Conservation (phyloP, 1,140 invertebrate genomes). For the Cydia splendana region DNA sequence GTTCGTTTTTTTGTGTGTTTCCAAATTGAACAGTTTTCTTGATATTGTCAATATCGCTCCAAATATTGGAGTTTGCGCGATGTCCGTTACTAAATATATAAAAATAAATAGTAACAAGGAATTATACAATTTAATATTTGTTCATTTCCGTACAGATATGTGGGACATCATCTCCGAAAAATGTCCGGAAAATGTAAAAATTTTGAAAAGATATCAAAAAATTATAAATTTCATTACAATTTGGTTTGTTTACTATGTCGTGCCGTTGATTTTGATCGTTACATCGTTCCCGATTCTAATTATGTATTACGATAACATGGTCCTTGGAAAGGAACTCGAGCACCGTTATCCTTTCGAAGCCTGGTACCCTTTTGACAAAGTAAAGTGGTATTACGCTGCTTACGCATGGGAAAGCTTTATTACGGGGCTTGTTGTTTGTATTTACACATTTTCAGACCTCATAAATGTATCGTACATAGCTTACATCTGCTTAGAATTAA, state of each 20-base stretch:
- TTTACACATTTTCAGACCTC: slow-evolving; percentile 55
- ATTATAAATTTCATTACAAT: slow-evolving; percentile 52
- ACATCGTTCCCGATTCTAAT: slow-evolving; percentile 61
- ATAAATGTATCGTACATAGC: slow-evolving; percentile 53
- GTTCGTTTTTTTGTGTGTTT: slow-evolving; percentile 53
- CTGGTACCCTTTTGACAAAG: slow-evolving; percentile 71
- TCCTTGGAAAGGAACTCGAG: slow-evolving; percentile 46
- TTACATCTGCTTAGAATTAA: slow-evolving; percentile 66
- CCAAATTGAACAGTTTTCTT: slow-evolving; percentile 50
- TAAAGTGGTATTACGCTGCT: slow-evolving; percentile 56
- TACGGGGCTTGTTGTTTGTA: slow-evolving; percentile 58
- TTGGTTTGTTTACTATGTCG: slow-evolving; percentile 50
- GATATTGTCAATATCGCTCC: slow-evolving; percentile 66
- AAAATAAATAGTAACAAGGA: slow-evolving; percentile 54
- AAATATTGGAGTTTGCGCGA: slow-evolving; percentile 62
- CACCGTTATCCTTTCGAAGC: slow-evolving; percentile 65
- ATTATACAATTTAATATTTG: slow-evolving; percentile 53
- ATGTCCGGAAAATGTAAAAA: slow-evolving; percentile 47
- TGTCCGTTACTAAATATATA: slow-evolving; percentile 59
- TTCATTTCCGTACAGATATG: slow-evolving; percentile 56
- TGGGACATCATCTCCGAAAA: slow-evolving; percentile 50
- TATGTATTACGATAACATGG: slow-evolving; percentile 56
- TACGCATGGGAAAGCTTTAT: slow-evolving; percentile 68
- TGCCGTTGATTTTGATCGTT: slow-evolving; percentile 51
- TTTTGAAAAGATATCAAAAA: slow-evolving; percentile 51